These are phyloP conservation scores for Temnothorax ravouxi DNA, from an alignment of 2,888 invertebrate genomes.

Conservation along the genomic window DNA sequence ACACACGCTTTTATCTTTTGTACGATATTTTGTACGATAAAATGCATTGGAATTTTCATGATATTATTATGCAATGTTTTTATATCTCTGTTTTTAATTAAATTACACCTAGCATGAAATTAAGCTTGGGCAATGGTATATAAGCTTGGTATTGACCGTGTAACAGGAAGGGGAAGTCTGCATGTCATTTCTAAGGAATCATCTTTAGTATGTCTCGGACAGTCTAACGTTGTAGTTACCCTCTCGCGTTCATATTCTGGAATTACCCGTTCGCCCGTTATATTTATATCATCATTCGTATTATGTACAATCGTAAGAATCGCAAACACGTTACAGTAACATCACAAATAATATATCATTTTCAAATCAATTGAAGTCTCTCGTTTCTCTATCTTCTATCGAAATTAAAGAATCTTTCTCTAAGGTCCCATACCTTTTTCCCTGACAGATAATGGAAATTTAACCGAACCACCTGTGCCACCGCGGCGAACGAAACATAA, in stretches of 20 bases:
- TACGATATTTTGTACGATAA: neutral
- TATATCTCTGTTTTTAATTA: neutral
- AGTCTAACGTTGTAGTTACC: constrained; percentile 78
- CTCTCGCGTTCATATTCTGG: constrained; percentile 73
- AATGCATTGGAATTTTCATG: neutral
- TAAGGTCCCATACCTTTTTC: constrained; percentile 64
- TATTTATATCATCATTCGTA: neutral
- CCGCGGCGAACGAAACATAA: constrained; percentile 83
- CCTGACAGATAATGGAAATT: constrained; percentile 59
- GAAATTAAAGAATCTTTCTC: constrained; percentile 54
- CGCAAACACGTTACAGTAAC: neutral
- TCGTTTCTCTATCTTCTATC: neutral
- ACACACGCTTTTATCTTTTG: neutral
- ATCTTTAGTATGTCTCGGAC: constrained; percentile 79
- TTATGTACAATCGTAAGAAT: constrained; percentile 48
- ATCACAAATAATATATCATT: neutral
- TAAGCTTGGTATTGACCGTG: constrained; percentile 71
- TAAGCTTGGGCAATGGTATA: constrained; percentile 57
- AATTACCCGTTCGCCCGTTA: constrained; percentile 22
- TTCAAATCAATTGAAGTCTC: neutral
- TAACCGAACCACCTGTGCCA: constrained; percentile 82
- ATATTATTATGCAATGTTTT: neutral
- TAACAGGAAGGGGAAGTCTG: constrained; percentile 71
- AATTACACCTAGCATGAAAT: constrained; percentile 56
- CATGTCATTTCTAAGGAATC: constrained; percentile 84